Percentiles rank a stretch among this genome's conserved stretches.
These are phyloP conservation scores for Rhinophrynus dorsalis DNA, from an alignment of 2,797 vertebrate species.

Conservation along the genomic window DNA sequence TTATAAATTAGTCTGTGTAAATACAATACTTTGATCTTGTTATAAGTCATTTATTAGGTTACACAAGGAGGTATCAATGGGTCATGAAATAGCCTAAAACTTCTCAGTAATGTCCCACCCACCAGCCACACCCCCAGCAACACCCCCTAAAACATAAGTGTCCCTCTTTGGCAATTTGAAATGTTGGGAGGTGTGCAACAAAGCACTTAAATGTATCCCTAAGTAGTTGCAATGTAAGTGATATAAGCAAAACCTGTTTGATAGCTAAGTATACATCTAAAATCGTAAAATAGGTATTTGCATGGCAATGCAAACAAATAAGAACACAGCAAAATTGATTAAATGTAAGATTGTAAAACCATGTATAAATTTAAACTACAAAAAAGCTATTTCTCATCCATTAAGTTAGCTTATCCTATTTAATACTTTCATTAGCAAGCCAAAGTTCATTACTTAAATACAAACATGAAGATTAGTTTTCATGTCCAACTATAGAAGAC, in stretches of 20 bases:
- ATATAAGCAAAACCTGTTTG: not conserved
- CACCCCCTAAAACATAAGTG: too few species aligned
- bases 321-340: slow-evolving; percentile 5
- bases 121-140: too few species aligned
- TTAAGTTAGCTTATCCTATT: slow-evolving; percentile 44
- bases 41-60: too few species aligned
- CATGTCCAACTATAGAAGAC: slow-evolving; percentile 38
- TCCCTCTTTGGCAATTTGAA: too few species aligned
- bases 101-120: too few species aligned
- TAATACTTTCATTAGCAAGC: slow-evolving; percentile 45
- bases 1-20: too few species aligned
- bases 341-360: slow-evolving; percentile 17
- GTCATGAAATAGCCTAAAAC: too few species aligned
- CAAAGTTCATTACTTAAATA: slow-evolving; percentile 21
- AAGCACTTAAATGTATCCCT: not conserved
- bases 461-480: slow-evolving; percentile 46
- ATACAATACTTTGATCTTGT: too few species aligned
- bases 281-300: too few species aligned
- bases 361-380: slow-evolving; percentile 4
- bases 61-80: too few species aligned
- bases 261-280: slow-evolving; percentile 14
- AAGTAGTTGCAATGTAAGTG: slow-evolving; percentile 6
- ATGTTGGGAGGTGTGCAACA: too few species aligned
- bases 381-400: slow-evolving; percentile 28
- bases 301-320: slow-evolving; percentile 1